Evolutionary conservation across 2,797 vertebrate genomes (phyloP).

Genomic region (Neosalanx taihuensis): DNA sequence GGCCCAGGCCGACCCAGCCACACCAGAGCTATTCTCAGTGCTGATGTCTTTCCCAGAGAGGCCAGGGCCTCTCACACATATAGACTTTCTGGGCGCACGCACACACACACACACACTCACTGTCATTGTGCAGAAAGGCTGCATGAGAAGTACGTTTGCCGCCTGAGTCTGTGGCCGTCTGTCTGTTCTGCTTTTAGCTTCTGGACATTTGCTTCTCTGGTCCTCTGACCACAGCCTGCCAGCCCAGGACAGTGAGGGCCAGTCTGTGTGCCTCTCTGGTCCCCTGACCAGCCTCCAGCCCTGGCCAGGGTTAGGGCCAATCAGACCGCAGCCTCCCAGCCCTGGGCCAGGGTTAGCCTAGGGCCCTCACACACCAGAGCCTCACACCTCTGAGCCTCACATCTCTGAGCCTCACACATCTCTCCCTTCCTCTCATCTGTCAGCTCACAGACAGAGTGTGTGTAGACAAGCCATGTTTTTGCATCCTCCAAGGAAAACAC

Average conservation of each 20-base stretch:
- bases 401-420: slow-evolving; percentile 46
- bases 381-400: too few relatives aligned
- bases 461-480: slow-evolving; percentile 33
- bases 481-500: slow-evolving; percentile 40
- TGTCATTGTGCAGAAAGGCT: neutral
- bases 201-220: too few relatives aligned
- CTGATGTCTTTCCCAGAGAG: neutral
- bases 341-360: too few relatives aligned
- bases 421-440: slow-evolving; percentile 43
- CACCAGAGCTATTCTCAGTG: slow-evolving; percentile 9
- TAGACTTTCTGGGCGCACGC: neutral
- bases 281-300: too few relatives aligned
- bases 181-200: neutral
- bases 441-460: slow-evolving; percentile 7
- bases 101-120: slow-evolving; percentile 8
- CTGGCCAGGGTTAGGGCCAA: too few relatives aligned
- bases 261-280: slow-evolving; percentile 2
- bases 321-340: too few relatives aligned
- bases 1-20: too few relatives aligned
- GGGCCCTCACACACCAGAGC: too few relatives aligned
- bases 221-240: too few relatives aligned
- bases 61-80: neutral
- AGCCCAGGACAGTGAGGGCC: too few relatives aligned
- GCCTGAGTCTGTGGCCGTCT: neutral
- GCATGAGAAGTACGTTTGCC: neutral